Base-by-base conservation (phyloP, 2,797 vertebrate genomes). In the Schizopygopsis malacanthus region DNA sequence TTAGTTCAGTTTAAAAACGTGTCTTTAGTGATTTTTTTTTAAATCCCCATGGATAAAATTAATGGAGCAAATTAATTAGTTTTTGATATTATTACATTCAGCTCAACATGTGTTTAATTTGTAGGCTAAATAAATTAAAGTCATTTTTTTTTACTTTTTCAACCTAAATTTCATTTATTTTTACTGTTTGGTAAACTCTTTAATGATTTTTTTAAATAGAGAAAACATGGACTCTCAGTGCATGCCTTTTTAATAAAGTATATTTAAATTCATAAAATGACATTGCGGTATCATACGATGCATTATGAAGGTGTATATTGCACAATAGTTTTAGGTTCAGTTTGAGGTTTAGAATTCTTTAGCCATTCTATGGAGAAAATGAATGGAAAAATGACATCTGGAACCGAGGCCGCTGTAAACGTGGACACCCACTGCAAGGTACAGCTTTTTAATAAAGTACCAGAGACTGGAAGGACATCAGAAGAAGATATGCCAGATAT, bases 401-500 rank as follows among this genome's bases (percentile, higher is more conserved):
- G 28, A 76, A 20, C 16, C 18, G 11, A 15, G 6, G 33, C 52
- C 12, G 37, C 75, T 15, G 6, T 78, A 59, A 41, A 41, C 2
- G 4, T 41, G 75, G 20, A 41, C 10, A 13, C 52, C n/a, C 4
- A 41, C 67, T 70, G 67, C 67, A 39, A 39, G 37, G 67, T 70
- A 70, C 67, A 41, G 25, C 54, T 43, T 25, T 78, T 59, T 78
- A 78, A 61, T 78, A 61, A 78, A 78, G 54, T 15, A 9, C n/a
- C 6, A 80, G 41, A 65, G 61, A 50, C 41, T 45, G 33, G 56
- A 43, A 52, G 67, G 41, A 72, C 54, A 71, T 56, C 20, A 33
- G 72, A 52, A 13, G 82, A 67, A 67, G 59, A 65, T 50, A 50
- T 25, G 59, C 4, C 71, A 52, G 72, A 67, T 37, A 75, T 83